These are phyloP conservation scores for Cettia cetti DNA, from an alignment of 2,113 vertebrate species.

Conservation along the genomic window DNA sequence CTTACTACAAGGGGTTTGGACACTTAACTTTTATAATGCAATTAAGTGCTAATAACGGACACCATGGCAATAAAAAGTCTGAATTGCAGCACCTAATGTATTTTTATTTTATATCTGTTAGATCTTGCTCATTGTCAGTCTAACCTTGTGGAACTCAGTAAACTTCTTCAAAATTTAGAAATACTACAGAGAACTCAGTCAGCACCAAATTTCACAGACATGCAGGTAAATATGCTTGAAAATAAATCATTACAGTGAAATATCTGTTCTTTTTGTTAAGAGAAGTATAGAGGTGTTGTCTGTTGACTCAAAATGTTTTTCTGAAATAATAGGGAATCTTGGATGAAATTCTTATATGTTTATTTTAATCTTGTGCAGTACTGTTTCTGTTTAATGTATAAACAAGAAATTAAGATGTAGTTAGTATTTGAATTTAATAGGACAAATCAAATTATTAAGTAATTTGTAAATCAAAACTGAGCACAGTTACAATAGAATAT, in stretches of 20 bases:
- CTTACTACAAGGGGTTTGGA: neutral
- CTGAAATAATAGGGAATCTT: neutral
- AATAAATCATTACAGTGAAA: neutral
- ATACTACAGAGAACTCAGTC: conserved; percentile 98
- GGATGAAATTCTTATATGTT: neutral
- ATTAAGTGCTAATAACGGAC: neutral
- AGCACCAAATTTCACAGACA: conserved; percentile 95
- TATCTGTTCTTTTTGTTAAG: neutral
- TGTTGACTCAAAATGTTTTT: neutral
- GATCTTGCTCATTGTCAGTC: conserved; percentile 96
- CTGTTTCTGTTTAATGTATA: neutral
- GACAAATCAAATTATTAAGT: neutral
- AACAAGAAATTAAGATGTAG: neutral
- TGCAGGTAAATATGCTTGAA: conserved; percentile 76
- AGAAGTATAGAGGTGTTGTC: neutral
- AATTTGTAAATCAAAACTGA: neutral
- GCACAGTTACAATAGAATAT: neutral
- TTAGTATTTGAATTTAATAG: neutral
- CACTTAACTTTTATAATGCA: neutral
- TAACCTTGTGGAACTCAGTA: conserved; percentile 93
- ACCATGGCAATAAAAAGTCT: neutral
- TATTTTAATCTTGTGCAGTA: neutral
- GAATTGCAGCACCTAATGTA: neutral
- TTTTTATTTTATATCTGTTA: conserved; percentile 63
- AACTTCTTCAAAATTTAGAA: conserved; percentile 94